These are phyloP conservation scores for Heteromormyrus szaboi DNA, from an alignment of 2,797 vertebrate genomes.

Conservation along the genomic window DNA sequence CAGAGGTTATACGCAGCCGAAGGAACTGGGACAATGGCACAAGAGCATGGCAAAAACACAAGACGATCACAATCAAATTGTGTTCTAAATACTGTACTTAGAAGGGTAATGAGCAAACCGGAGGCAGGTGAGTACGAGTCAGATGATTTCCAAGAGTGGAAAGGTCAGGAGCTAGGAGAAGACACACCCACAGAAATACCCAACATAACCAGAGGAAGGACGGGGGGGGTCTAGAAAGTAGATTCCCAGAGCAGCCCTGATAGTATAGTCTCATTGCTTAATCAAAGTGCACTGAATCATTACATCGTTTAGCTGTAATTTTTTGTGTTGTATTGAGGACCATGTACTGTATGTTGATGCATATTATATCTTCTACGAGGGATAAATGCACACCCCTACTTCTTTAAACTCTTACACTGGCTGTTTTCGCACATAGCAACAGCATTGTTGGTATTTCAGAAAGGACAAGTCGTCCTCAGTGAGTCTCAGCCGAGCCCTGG, in stretches of 20 bases:
- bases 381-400: neutral
- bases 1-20: neutral
- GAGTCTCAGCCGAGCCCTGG: neutral
- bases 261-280: neutral
- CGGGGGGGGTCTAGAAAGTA: neutral
- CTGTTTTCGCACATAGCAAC: neutral
- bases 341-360: neutral
- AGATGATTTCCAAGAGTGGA: neutral
- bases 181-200: neutral
- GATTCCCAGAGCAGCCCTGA: neutral
- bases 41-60: neutral
- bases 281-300: neutral
- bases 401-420: neutral
- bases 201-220: neutral
- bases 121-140: neutral
- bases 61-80: neutral
- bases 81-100: neutral
- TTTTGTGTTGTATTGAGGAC: neutral
- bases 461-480: neutral
- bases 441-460: neutral
- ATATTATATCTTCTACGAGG: neutral
- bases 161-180: neutral
- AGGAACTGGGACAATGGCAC: neutral
- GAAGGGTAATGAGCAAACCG: neutral
- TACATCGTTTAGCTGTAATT: neutral